A percentile compares a stretch with the other conserved stretches of the same genome.
phyloP scores from a whole-genome alignment of 2,888 invertebrate genomes.

The Chrysomela aeneicollis region DNA sequence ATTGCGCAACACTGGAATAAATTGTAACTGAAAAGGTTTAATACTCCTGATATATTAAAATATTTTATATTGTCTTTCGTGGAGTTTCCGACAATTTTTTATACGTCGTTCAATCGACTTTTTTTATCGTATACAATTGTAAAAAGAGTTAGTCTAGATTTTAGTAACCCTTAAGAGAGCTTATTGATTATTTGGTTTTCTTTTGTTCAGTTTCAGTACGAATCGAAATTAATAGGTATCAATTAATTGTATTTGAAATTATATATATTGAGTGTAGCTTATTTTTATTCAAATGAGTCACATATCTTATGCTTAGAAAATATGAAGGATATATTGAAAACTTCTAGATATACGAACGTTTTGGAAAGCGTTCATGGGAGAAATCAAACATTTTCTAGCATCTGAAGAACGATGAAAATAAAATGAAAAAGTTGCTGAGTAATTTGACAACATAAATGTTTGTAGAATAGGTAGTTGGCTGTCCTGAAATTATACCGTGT shows the following conservation, averaged over 20 bases:
- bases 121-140: slow-evolving; percentile 61
- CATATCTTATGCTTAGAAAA: slow-evolving; percentile 35
- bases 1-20: slow-evolving; percentile 49
- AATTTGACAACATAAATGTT: slow-evolving; percentile 48
- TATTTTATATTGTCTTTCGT: slow-evolving; percentile 59
- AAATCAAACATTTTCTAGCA: slow-evolving; percentile 14
- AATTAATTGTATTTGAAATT: slow-evolving; percentile 39
- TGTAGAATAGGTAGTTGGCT: slow-evolving; percentile 49
- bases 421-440: slow-evolving; percentile 43
- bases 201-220: slow-evolving; percentile 40
- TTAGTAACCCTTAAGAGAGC: slow-evolving; percentile 51
- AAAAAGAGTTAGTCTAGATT: slow-evolving; percentile 59
- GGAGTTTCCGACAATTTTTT: slow-evolving; percentile 59
- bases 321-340: too few relatives aligned
- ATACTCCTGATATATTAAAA: slow-evolving; percentile 55
- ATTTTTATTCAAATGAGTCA: slow-evolving; percentile 38
- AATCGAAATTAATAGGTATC: slow-evolving; percentile 25
- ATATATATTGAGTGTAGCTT: slow-evolving; percentile 40
- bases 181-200: slow-evolving; percentile 36
- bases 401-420: slow-evolving; percentile 15
- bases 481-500: slow-evolving; percentile 49
- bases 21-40: slow-evolving; percentile 48
- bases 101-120: slow-evolving; percentile 55
- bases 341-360: too few relatives aligned
- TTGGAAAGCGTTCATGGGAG: slow-evolving; percentile 13